Evolutionary conservation across 2,888 invertebrate species (phyloP).

Genomic region (Amaurobius ferox): DNA sequence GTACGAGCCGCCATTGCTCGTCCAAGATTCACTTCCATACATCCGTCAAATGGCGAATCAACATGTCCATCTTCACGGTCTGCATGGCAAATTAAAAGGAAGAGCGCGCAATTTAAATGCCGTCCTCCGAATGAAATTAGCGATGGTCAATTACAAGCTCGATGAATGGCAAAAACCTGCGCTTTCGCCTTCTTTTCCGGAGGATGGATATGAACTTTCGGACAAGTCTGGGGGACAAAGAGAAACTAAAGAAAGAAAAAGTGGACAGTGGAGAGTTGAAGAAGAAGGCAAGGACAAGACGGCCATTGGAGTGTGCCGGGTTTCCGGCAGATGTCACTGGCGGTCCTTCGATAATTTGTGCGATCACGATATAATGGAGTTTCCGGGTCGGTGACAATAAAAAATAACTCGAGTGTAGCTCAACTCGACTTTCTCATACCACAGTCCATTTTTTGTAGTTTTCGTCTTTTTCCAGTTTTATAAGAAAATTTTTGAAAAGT

Average conservation of each 20-base stretch:
- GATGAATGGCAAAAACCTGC: background rate
- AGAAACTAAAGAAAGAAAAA: slow-evolving; percentile 12
- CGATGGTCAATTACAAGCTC: background rate
- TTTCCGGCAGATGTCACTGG: slow-evolving; percentile 33
- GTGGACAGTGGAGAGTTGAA: slow-evolving; percentile 2
- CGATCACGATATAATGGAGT: background rate
- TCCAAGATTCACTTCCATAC: background rate
- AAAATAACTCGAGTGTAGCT: too few relatives aligned
- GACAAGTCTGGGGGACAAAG: background rate
- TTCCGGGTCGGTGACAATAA: background rate
- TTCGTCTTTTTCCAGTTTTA: too few relatives aligned
- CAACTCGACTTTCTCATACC: too few relatives aligned
- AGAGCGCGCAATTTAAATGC: background rate
- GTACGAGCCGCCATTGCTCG: background rate
- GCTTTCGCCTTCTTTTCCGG: slow-evolving; percentile 11
- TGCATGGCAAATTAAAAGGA: slow-evolving; percentile 3
- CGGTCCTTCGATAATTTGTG: background rate
- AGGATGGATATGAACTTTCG: slow-evolving; percentile 7
- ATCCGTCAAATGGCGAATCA: background rate
- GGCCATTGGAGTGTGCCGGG: slow-evolving; percentile 8
- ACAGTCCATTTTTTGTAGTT: too few relatives aligned
- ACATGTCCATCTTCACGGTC: background rate
- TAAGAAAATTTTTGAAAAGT: too few relatives aligned
- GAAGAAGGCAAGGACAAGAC: slow-evolving; percentile 21
- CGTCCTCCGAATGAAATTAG: background rate